These are phyloP conservation scores for Caenorhabditis becei DNA, from an alignment of 2,888 invertebrate species.

Conservation along the genomic window DNA sequence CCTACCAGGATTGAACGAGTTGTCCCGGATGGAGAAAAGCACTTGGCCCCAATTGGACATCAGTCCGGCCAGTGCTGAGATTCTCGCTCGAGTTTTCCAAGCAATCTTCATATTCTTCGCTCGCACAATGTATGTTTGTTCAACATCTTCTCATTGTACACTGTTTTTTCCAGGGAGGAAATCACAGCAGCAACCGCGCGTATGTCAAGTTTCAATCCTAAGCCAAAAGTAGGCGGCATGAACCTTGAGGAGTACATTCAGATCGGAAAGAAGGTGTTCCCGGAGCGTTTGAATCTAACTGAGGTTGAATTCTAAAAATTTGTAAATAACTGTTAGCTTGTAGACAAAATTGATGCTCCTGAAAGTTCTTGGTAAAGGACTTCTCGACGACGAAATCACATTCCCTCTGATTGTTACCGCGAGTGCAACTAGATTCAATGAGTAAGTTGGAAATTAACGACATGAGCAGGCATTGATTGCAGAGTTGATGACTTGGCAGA, in stretches of 20 bases:
- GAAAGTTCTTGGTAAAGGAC: conserved; percentile 52
- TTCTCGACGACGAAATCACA: conserved; percentile 48
- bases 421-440: conserved; percentile 55
- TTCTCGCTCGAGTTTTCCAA: conserved; percentile 33
- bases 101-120: conserved; percentile 33
- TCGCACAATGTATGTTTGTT: conserved; percentile 5
- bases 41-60: conserved; percentile 56
- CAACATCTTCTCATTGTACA: not conserved
- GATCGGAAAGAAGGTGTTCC: conserved; percentile 40
- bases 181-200: not conserved
- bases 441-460: conserved; percentile 13
- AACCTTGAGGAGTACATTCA: conserved; percentile 38
- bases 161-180: conserved; percentile 24
- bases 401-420: conserved; percentile 66
- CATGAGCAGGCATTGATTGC: not conserved
- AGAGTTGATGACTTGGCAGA: conserved; percentile 67
- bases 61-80: not conserved
- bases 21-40: conserved; percentile 53
- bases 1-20: conserved; percentile 56
- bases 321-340: not conserved
- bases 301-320: not conserved
- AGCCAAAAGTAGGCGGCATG: conserved; percentile 23
- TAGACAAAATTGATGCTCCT: conserved; percentile 48
- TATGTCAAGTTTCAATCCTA: not conserved
- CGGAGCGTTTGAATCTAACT: conserved; percentile 36